Percentiles rank a stretch among this genome's conserved stretches.
These are phyloP conservation scores for Capitulum mitella DNA, from an alignment of 2,888 invertebrate species.

Conservation along the genomic window DNA sequence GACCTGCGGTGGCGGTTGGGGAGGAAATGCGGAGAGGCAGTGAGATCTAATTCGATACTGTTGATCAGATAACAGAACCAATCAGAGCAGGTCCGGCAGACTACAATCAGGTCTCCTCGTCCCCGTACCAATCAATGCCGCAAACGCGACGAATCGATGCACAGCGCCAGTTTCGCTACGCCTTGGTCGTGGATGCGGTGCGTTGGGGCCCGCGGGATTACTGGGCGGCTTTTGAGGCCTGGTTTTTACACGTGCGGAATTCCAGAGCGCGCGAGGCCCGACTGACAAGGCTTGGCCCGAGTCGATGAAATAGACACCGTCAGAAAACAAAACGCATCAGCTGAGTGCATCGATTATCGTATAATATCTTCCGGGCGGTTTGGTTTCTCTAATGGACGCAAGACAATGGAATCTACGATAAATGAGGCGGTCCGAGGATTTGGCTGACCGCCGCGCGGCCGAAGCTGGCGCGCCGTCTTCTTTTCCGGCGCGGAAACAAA, in stretches of 20 bases:
- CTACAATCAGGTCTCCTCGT: not conserved
- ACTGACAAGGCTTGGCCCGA: too few species aligned
- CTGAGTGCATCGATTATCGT: not conserved
- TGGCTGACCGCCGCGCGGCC: not conserved
- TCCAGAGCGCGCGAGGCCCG: too few species aligned
- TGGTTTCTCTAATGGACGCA: not conserved
- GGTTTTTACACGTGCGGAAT: too few species aligned
- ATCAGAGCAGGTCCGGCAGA: not conserved
- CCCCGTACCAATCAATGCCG: not conserved
- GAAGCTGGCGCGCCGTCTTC: not conserved
- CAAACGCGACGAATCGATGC: not conserved
- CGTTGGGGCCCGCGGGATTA: too few species aligned
- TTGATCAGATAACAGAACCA: conserved; percentile 18
- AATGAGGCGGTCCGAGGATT: not conserved
- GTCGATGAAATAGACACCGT: too few species aligned
- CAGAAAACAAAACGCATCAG: too few species aligned
- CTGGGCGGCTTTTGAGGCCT: too few species aligned
- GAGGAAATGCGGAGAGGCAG: not conserved
- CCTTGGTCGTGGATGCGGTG: too few species aligned
- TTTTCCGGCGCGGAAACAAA: not conserved
- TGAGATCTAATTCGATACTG: not conserved
- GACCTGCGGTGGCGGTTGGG: too few species aligned
- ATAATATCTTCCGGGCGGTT: not conserved
- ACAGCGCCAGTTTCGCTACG: not conserved
- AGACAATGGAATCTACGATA: conserved; percentile 4